Percentiles rank a stretch among this genome's conserved stretches.
These are phyloP conservation scores for Apotomis betuletana DNA, from an alignment of 2,888 invertebrate species.

Conservation along the genomic window DNA sequence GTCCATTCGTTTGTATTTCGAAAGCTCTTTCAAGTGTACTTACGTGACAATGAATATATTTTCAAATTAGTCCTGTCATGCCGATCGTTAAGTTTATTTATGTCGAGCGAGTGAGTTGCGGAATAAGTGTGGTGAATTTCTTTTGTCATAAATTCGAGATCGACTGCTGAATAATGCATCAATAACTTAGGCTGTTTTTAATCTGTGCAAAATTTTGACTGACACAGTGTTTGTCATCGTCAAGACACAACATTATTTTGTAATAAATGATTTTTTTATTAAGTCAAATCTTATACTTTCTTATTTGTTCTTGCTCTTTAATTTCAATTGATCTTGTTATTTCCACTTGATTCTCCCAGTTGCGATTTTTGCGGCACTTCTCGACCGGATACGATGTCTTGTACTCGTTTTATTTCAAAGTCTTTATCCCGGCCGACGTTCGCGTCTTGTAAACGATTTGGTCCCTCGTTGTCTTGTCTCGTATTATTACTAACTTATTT, in stretches of 20 bases:
- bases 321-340: slow-evolving; percentile 9
- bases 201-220: slow-evolving; percentile 2
- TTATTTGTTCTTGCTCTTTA: neutral
- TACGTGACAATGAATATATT: slow-evolving; percentile 57
- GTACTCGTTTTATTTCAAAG: slow-evolving; percentile 36
- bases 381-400: slow-evolving; percentile 41
- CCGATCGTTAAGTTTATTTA: slow-evolving; percentile 45
- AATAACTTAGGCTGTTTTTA: slow-evolving; percentile 4
- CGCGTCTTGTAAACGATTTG: slow-evolving; percentile 47
- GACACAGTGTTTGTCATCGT: neutral
- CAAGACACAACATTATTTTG: too few species aligned
- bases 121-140: slow-evolving; percentile 46
- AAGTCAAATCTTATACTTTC: too few species aligned
- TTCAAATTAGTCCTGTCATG: slow-evolving; percentile 60
- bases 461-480: slow-evolving; percentile 48
- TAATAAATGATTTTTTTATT: too few species aligned
- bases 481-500: slow-evolving; percentile 54
- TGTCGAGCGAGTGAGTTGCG: slow-evolving; percentile 58
- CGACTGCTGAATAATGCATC: slow-evolving; percentile 10
- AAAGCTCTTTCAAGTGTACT: slow-evolving; percentile 59
- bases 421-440: slow-evolving; percentile 32
- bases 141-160: slow-evolving; percentile 43
- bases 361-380: slow-evolving; percentile 42
- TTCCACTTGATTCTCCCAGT: slow-evolving; percentile 40
- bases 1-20: slow-evolving; percentile 53